A percentile compares a stretch with the other conserved stretches of the same genome.
Evolutionary conservation across 2,113 vertebrate genomes (phyloP).

Genomic region (Labeo rohita): DNA sequence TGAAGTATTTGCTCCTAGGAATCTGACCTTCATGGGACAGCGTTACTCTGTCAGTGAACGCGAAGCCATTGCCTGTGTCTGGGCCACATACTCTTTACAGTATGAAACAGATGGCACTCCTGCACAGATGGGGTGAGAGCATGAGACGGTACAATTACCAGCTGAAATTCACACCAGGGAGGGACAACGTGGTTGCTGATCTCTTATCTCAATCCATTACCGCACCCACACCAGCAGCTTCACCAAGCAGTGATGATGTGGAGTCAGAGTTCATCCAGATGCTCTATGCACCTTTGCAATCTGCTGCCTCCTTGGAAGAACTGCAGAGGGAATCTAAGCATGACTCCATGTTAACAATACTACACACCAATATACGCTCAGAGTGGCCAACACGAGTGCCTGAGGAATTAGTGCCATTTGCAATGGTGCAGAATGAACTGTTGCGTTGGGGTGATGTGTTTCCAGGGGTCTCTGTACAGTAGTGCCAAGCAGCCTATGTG

Average conservation of each 20-base stretch:
- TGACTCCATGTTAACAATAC: neutral
- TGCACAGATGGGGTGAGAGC: conserved; percentile 21
- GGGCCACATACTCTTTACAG: conserved; percentile 40
- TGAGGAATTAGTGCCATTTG: neutral
- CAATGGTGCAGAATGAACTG: conserved; percentile 18
- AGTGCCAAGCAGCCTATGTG: neutral
- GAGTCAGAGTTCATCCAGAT: conserved; percentile 41
- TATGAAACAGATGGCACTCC: neutral
- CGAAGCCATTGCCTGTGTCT: conserved; percentile 33
- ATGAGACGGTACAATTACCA: conserved; percentile 11
- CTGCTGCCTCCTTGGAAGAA: conserved; percentile 20
- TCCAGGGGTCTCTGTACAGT: conserved; percentile 20
- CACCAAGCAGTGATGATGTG: neutral
- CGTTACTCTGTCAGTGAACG: conserved; percentile 43
- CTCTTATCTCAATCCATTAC: conserved; percentile 6
- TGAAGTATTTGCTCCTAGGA: conserved; percentile 24
- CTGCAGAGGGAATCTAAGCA: conserved; percentile 9
- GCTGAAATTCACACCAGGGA: conserved; percentile 14
- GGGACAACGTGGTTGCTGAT: conserved; percentile 32
- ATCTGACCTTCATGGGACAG: conserved; percentile 26
- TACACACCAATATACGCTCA: conserved; percentile 14
- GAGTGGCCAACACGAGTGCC: conserved; percentile 1
- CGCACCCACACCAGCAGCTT: neutral
- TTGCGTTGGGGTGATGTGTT: conserved; percentile 36
- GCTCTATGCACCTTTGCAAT: neutral